phyloP scores from a whole-genome alignment of 2,888 invertebrate species.

The Chrysolina oricalcia region DNA sequence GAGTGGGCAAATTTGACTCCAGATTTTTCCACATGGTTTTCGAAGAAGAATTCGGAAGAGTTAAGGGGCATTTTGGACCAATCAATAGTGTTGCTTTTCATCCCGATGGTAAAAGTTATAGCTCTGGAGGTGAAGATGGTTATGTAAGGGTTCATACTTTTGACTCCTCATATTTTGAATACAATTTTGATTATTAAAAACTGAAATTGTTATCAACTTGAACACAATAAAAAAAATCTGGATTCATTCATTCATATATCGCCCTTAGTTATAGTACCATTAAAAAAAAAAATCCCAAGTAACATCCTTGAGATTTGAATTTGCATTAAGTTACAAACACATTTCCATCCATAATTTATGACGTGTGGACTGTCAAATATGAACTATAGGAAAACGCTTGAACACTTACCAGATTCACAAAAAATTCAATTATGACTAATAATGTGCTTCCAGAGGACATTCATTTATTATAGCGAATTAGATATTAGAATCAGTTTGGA shows the following conservation, averaged over 20 bases:
- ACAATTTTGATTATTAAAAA: slow-evolving; percentile 88
- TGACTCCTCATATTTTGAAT: slow-evolving; percentile 97
- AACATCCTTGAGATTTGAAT: too few species aligned
- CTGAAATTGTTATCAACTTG: slow-evolving; percentile 1
- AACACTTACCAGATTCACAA: too few species aligned
- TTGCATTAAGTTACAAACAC: too few species aligned
- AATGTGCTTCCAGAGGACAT: too few species aligned
- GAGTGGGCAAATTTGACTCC: slow-evolving; percentile 97
- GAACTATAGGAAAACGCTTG: too few species aligned
- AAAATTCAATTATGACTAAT: too few species aligned
- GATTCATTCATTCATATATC: neutral
- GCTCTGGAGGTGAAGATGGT: slow-evolving; percentile 99
- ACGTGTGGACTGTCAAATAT: too few species aligned
- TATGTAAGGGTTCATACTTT: slow-evolving; percentile 97
- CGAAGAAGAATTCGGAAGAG: slow-evolving; percentile 96
- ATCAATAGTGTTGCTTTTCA: slow-evolving; percentile 99
- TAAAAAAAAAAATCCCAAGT: too few species aligned
- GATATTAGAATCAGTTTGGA: too few species aligned
- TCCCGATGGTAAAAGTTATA: slow-evolving; percentile 97
- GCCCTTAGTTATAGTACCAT: neutral
- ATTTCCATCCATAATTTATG: too few species aligned
- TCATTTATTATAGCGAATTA: too few species aligned
- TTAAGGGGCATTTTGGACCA: slow-evolving; percentile 99
- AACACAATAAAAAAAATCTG: neutral
- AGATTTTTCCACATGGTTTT: slow-evolving; percentile 94